Evolutionary conservation across 1,140 invertebrate species (phyloP), one percentile per base, ranked within the genome.

Genomic region (Pseudobourletiella spinata): DNA sequence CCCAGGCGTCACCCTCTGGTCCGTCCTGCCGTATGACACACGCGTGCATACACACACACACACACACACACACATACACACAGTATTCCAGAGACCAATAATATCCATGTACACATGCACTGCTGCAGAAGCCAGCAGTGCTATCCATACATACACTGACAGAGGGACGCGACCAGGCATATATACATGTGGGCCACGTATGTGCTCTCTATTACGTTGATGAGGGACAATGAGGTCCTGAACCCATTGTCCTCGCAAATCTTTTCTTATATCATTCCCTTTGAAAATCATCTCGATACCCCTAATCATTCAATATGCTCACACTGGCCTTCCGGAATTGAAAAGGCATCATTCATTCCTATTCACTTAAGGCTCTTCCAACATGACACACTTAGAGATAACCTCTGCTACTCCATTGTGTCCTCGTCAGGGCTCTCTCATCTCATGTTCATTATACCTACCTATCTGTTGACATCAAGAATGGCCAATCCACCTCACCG

Each of bases 271-370:
- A 57, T 55, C 50, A 61, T 61, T 62, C 29, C 56, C 46, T 56
- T 59, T 60, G 55, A 63, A 62, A 62, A 64, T 66, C 61, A 64
- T 66, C 54, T 66, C 64, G 67, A 64, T 66, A 69, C 50, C 67
- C 62, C 55, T 63, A 65, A 61, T 61, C 64, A 66, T 63, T 66
- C 55, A 64, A 67, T 67, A 64, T 57, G 32, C 42, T 56, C 50
- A 35, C 60, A 61, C 57, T 67, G 59, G 42, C 66, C 66, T 67
- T 64, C 66, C 65, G 61, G 61, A 67, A 67, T 67, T 60, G 52
- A 62, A 64, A 59, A 62, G 14, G 54, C 32, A 58, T 39, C 64
- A 66, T 50, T 58, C 48, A 61, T 52, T 35, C 30, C 28, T 57
- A n/a, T 25, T 50, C 61, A 63, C 54, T 57, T 48, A 29, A 58